Evolutionary conservation across 2,113 vertebrate genomes (phyloP).

Genomic region (Pleuronectes platessa): DNA sequence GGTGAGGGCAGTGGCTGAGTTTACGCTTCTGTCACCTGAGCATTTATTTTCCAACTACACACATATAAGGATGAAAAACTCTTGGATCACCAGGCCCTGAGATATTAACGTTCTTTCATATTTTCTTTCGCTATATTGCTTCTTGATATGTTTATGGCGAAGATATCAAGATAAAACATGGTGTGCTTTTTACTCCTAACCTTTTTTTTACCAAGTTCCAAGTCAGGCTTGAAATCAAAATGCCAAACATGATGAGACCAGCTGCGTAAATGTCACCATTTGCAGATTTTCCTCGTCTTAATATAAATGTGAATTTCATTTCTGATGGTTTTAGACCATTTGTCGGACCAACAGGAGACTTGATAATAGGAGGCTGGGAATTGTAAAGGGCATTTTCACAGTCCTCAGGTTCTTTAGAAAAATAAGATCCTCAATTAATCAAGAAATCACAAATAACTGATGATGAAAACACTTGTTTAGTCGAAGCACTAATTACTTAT

Average conservation of each 20-base stretch:
- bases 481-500: neutral
- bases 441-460: neutral
- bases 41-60: neutral
- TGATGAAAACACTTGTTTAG: neutral
- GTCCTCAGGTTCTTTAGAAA: neutral
- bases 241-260: neutral
- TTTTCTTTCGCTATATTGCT: neutral
- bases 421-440: neutral
- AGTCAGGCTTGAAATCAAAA: no score
- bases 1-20: constrained; percentile 3
- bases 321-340: neutral
- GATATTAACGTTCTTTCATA: no score
- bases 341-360: neutral
- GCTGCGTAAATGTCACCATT: neutral
- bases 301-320: neutral
- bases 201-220: no score
- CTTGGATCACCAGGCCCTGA: neutral
- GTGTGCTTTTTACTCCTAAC: no score
- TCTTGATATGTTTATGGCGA: no score
- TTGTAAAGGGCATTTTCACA: neutral
- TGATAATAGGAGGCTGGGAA: neutral
- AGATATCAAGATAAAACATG: no score
- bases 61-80: neutral
- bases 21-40: constrained; percentile 10
- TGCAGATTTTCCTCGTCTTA: neutral